Evolutionary conservation across 2,113 vertebrate genomes (phyloP), one percentile per base, ranked within the genome.

Genomic region (Dendrocopos noguchii): DNA sequence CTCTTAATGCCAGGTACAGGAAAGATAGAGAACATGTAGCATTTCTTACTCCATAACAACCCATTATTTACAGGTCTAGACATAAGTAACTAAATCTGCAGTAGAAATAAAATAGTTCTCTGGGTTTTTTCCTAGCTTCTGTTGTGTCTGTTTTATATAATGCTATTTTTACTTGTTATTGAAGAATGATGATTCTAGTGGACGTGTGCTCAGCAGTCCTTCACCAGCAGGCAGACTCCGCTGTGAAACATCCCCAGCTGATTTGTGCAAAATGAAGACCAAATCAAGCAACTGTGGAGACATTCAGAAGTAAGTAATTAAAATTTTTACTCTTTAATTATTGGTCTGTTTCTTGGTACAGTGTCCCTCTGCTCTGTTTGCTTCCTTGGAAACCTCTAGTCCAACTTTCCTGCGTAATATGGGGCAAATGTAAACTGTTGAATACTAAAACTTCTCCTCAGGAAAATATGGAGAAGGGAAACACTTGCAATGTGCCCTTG

Each of bases 251-350:
- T 80, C 95, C 34, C 95, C 96, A 33, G 33, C 46, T 73, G 94
- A 79, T 78, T 57, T 42, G 25, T 60, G 86, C 90, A 97, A 95
- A 95, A 81, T 91, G 25, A 98, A 97, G 93, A 98, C 87, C 91
- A 98, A 98, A 79, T 83, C 94, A 46, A 88, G 65, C 22, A 56
- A n/a, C 28, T 47, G 47, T 19, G 98, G 98, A 92, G 97, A 98
- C 86, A 99, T 99, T 84, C 98, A 99, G 55, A 99, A 96, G 99
- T 99, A 94, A 97, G 98, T 87, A 14, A 81, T 64, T 42, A 5
- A 33, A 12, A 29, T 56, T 73, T 66, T 47, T 75, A 25, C 60
- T 79, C 25, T 53, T 68, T 19, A 33, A 33, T 73, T 74, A 18
- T 21, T 70, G 25, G 7, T 67, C 57, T 77, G 3, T 56, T 82